Evolutionary conservation across 1,140 invertebrate genomes (phyloP).

Genomic region (Trypoxylus dichotomus): DNA sequence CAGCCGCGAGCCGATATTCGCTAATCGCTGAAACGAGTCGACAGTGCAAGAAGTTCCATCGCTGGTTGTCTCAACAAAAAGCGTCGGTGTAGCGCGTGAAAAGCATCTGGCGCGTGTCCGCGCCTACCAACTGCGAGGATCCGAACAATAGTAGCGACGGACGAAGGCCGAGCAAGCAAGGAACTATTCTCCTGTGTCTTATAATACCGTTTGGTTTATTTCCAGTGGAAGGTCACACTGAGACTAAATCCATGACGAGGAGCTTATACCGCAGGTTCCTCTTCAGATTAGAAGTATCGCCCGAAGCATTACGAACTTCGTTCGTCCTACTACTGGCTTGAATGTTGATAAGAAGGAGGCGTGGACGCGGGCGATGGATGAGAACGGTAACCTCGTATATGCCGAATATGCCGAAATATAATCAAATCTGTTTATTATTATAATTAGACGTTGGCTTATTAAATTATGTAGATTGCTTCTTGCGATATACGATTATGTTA

Average conservation of each 20-base stretch:
- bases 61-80: neutral
- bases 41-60: neutral
- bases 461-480: too few relatives aligned
- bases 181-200: neutral
- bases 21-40: neutral
- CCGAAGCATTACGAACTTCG: conserved; percentile 15
- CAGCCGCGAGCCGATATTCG: neutral
- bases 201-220: neutral
- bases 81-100: neutral
- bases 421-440: too few relatives aligned
- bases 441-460: too few relatives aligned
- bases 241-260: conserved; percentile 13
- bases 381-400: neutral
- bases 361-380: neutral
- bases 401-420: neutral
- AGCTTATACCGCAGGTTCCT: conserved; percentile 15
- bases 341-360: neutral
- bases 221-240: conserved; percentile 15
- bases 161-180: neutral
- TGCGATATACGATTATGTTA: too few relatives aligned
- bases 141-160: neutral
- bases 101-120: neutral
- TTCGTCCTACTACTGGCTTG: neutral
- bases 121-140: neutral
- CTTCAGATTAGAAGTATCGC: conserved; percentile 16